A percentile compares a stretch with the other conserved stretches of the same genome.
phyloP scores from a whole-genome alignment of 2,113 vertebrate species.

The Oryzias curvinotus region DNA sequence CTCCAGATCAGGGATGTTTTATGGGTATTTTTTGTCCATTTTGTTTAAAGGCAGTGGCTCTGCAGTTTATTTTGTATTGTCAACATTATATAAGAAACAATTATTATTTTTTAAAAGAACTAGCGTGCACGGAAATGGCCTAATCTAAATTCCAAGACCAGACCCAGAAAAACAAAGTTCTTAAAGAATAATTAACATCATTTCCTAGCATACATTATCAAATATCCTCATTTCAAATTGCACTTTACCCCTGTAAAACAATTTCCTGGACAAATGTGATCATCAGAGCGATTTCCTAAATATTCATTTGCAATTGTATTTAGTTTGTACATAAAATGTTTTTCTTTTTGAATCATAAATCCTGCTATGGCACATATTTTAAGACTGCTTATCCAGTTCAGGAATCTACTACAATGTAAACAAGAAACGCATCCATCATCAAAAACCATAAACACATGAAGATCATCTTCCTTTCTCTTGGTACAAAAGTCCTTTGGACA shows the following conservation, averaged over 20 bases:
- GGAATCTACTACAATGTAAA: constrained; percentile 4
- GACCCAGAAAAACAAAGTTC: constrained; percentile 46
- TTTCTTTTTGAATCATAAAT: constrained; percentile 4
- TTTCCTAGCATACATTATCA: constrained; percentile 56
- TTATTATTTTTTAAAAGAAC: background rate
- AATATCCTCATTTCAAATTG: constrained; percentile 50
- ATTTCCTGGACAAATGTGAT: constrained; percentile 61
- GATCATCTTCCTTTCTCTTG: constrained; percentile 24
- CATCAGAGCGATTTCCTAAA: constrained; percentile 63
- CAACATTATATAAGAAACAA: constrained; percentile 21
- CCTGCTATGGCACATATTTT: background rate
- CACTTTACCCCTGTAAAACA: constrained; percentile 35
- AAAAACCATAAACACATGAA: constrained; percentile 13
- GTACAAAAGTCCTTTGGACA: constrained; percentile 28
- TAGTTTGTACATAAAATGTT: constrained; percentile 34
- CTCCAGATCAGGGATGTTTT: constrained; percentile 36
- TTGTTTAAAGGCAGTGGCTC: constrained; percentile 16
- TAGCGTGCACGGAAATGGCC: constrained; percentile 18
- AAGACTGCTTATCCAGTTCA: background rate
- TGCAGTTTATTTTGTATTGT: constrained; percentile 3
- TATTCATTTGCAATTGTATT: constrained; percentile 52
- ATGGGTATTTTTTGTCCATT: constrained; percentile 19
- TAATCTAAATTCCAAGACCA: constrained; percentile 45
- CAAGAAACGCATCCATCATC: constrained; percentile 4
- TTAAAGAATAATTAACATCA: constrained; percentile 48